These are phyloP conservation scores for Eonycteris spelaea DNA, from an alignment of 2,113 vertebrate genomes.

Conservation along the genomic window DNA sequence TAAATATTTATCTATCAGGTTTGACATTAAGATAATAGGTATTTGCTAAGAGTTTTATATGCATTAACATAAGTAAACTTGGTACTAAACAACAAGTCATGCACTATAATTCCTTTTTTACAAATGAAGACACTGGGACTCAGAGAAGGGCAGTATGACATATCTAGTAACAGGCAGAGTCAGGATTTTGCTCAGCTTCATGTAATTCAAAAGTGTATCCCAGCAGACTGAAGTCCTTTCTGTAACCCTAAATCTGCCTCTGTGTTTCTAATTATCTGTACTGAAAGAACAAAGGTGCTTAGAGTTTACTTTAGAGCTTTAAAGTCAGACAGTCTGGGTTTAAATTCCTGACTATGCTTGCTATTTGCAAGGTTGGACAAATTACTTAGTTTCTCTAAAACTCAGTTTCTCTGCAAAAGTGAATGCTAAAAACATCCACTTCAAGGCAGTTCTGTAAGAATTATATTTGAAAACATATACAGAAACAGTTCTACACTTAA, in stretches of 20 bases:
- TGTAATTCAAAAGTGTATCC: neutral
- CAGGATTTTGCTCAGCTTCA: neutral
- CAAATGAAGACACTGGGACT: neutral
- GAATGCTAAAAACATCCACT: neutral
- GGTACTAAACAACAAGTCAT: neutral
- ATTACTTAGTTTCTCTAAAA: neutral
- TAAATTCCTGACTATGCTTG: neutral
- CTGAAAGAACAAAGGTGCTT: neutral
- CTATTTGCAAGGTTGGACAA: neutral
- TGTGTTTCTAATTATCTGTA: neutral
- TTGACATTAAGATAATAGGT: neutral
- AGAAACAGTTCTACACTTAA: neutral
- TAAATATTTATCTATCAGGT: neutral
- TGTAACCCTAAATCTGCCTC: neutral
- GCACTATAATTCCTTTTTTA: neutral
- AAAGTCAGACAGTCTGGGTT: neutral
- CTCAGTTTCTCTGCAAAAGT: neutral
- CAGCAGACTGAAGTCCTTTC: neutral
- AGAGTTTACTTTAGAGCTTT: neutral
- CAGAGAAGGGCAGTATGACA: neutral
- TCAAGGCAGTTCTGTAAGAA: neutral
- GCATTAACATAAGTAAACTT: neutral
- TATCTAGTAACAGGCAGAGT: neutral
- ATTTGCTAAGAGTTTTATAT: neutral
- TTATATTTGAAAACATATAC: constrained; percentile 2